Percentiles rank a stretch among this genome's conserved stretches.
Evolutionary conservation across 2,888 invertebrate species (phyloP).

Genomic region (Tetrapedia diversipes): DNA sequence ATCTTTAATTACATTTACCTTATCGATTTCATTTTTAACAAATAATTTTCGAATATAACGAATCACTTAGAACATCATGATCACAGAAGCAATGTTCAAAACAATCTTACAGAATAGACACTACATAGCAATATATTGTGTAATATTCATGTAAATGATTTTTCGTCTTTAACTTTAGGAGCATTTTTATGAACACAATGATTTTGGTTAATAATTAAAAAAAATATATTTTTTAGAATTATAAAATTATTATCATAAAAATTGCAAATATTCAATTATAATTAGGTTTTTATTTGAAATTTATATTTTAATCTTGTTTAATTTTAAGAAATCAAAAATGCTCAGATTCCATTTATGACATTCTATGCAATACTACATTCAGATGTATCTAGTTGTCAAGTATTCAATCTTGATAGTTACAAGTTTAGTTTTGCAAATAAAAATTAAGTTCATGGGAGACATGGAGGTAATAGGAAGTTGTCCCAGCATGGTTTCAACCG

Average conservation of each 20-base stretch:
- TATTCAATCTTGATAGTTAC: constrained; percentile 36
- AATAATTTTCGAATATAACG: not conserved
- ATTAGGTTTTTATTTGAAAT: not conserved
- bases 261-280: not conserved
- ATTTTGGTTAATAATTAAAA: not conserved
- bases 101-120: not conserved
- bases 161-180: not conserved
- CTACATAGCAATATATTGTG: not conserved
- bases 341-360: not conserved
- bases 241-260: not conserved
- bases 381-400: constrained; percentile 8
- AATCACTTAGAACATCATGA: not conserved
- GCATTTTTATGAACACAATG: constrained; percentile 6
- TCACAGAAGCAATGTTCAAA: not conserved
- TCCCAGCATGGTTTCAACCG: constrained; percentile 13
- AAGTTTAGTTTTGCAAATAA: constrained; percentile 49
- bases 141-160: not conserved
- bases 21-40: not conserved
- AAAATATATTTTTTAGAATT: not conserved
- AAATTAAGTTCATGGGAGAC: constrained; percentile 28
- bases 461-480: constrained; percentile 43
- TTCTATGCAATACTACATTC: not conserved
- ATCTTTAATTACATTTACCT: not conserved
- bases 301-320: not conserved
- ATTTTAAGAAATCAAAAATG: not conserved